phyloP scores from a whole-genome alignment of 2,797 vertebrate species.

The Tenualosa thibaudeaui region DNA sequence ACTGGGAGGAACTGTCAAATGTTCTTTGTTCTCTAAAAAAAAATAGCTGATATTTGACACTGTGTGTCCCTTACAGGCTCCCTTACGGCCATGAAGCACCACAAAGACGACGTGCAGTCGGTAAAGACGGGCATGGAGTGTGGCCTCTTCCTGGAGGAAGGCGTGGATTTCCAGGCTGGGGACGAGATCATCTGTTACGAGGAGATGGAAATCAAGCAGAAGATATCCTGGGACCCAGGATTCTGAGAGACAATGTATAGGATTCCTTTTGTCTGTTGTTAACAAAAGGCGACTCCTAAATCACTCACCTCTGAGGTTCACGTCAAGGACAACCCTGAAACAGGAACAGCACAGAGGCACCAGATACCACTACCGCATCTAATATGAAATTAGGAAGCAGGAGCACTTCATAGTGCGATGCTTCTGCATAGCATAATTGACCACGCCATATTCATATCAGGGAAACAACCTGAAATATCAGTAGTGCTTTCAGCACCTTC shows the following conservation, averaged over 20 bases:
- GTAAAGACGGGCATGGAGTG: constrained; percentile 90
- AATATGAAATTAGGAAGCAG: not conserved
- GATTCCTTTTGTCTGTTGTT: not conserved
- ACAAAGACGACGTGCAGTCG: constrained; percentile 82
- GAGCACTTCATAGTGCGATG: not conserved
- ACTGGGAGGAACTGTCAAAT: not conserved
- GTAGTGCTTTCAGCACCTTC: not conserved
- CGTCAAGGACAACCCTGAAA: not conserved
- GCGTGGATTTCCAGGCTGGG: constrained; percentile 76
- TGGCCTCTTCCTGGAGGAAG: constrained; percentile 79
- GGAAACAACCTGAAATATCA: not conserved
- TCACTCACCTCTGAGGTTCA: not conserved
- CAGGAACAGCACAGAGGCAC: not conserved
- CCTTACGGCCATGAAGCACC: constrained; percentile 84
- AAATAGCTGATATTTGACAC: not conserved
- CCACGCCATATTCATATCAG: not conserved
- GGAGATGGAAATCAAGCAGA: constrained; percentile 70
- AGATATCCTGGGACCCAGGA: constrained; percentile 90
- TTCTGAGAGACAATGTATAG: constrained; percentile 72
- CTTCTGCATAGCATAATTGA: not conserved
- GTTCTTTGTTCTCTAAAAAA: not conserved
- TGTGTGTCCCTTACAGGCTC: constrained; percentile 67
- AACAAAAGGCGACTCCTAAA: not conserved
- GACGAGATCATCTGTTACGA: constrained; percentile 85
- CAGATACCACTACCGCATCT: not conserved